phyloP scores from a whole-genome alignment of 2,113 vertebrate species.

The Oncorhynchus masou region DNA sequence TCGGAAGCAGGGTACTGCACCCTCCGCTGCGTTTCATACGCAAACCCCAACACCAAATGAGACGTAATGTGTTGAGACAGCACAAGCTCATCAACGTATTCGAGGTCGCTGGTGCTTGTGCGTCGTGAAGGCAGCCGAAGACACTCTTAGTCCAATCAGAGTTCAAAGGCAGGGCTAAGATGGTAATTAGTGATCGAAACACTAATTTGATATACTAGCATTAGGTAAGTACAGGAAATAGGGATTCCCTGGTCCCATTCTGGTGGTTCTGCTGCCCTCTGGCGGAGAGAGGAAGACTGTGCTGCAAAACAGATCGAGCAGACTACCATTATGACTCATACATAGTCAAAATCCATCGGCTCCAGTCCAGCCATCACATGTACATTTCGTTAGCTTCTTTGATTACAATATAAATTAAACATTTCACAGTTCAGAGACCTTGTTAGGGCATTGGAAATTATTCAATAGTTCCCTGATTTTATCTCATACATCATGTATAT shows the following conservation, averaged over 20 bases:
- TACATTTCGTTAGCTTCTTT: background rate
- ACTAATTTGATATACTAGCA: conserved; percentile 34
- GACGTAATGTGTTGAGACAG: conserved; percentile 8
- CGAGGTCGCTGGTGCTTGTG: background rate
- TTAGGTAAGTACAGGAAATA: conserved; percentile 21
- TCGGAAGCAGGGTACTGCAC: background rate
- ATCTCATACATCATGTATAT: too few relatives aligned
- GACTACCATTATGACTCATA: background rate
- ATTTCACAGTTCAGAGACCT: background rate
- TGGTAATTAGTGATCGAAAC: conserved; percentile 29
- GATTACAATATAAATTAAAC: background rate
- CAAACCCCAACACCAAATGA: conserved; percentile 14
- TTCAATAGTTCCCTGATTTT: too few relatives aligned
- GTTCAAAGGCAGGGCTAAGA: conserved; percentile 8
- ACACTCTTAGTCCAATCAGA: background rate
- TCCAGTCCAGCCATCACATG: background rate
- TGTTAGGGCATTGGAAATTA: background rate
- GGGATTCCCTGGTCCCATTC: background rate
- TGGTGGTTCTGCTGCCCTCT: conserved; percentile 37
- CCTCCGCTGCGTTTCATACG: conserved; percentile 1
- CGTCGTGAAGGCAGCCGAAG: background rate
- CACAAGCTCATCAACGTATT: background rate
- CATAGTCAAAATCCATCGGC: background rate
- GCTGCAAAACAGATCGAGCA: background rate
- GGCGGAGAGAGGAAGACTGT: conserved; percentile 23